These are phyloP conservation scores for Etheostoma spectabile DNA, from an alignment of 2,113 vertebrate species.

Conservation along the genomic window DNA sequence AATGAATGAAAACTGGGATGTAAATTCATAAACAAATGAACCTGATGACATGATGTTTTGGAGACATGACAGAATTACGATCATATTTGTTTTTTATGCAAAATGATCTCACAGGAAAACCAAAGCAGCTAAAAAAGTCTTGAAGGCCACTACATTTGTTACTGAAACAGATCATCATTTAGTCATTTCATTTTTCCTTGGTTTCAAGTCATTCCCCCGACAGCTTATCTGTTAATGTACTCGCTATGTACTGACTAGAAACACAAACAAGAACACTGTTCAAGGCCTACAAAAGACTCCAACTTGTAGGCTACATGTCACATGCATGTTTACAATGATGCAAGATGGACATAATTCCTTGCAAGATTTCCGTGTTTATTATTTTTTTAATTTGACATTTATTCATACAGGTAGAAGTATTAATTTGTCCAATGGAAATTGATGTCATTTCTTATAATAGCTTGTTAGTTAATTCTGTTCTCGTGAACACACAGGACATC, in stretches of 20 bases:
- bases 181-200: background rate
- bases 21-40: constrained; percentile 4
- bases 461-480: background rate
- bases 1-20: background rate
- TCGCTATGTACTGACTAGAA: background rate
- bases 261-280: background rate
- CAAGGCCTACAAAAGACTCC: background rate
- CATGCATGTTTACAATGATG: background rate
- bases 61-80: background rate
- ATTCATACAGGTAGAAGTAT: too few species aligned
- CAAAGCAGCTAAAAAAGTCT: background rate
- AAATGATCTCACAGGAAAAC: background rate
- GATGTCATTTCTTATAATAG: background rate
- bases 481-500: constrained; percentile 26
- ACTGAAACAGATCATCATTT: background rate
- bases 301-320: background rate
- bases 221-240: background rate
- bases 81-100: background rate
- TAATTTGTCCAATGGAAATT: background rate
- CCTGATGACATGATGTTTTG: background rate
- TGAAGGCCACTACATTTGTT: background rate
- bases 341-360: background rate
- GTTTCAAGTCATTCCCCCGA: background rate
- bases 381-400: too few species aligned
- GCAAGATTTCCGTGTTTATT: background rate